A percentile compares a stretch with the other conserved stretches of the same genome.
Evolutionary conservation across 2,888 invertebrate genomes (phyloP).

Genomic region (Seira musarum): DNA sequence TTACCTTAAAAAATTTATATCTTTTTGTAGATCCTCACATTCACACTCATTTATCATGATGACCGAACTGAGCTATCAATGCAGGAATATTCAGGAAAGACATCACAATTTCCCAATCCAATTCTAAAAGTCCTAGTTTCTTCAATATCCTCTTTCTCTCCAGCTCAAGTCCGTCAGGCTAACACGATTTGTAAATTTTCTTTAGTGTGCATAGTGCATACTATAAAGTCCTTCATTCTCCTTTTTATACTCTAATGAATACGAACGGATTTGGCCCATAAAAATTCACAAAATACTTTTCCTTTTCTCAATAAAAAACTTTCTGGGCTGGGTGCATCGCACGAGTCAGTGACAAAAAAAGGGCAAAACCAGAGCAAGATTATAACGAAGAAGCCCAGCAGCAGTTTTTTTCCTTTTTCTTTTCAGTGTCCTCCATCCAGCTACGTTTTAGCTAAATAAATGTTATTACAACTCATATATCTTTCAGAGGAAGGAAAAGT

Average conservation of each 20-base stretch:
- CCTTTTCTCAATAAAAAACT: constrained; percentile 23
- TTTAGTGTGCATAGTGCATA: too few relatives aligned
- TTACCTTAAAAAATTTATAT: not conserved
- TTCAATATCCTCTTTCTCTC: too few relatives aligned
- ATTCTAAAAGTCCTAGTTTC: too few relatives aligned
- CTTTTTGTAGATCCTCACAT: not conserved
- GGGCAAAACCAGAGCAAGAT: not conserved
- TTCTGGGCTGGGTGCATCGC: constrained; percentile 14
- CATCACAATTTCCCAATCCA: too few relatives aligned
- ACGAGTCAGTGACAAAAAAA: constrained; percentile 23
- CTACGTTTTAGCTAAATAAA: constrained; percentile 54
- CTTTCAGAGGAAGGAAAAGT: constrained; percentile 31
- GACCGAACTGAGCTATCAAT: too few relatives aligned
- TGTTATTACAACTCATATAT: constrained; percentile 55
- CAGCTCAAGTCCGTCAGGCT: too few relatives aligned
- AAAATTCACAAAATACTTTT: constrained; percentile 20
- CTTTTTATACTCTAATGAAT: not conserved
- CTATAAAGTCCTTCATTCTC: not conserved
- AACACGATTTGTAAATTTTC: too few relatives aligned
- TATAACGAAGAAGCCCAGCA: too few relatives aligned
- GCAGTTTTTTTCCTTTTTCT: constrained; percentile 12
- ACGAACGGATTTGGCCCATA: constrained; percentile 7
- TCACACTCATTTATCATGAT: not conserved
- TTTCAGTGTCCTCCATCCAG: constrained; percentile 29
- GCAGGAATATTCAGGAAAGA: too few relatives aligned